Evolutionary conservation across 2,888 invertebrate species (phyloP).

Genomic region (Chymomyza amoena): DNA sequence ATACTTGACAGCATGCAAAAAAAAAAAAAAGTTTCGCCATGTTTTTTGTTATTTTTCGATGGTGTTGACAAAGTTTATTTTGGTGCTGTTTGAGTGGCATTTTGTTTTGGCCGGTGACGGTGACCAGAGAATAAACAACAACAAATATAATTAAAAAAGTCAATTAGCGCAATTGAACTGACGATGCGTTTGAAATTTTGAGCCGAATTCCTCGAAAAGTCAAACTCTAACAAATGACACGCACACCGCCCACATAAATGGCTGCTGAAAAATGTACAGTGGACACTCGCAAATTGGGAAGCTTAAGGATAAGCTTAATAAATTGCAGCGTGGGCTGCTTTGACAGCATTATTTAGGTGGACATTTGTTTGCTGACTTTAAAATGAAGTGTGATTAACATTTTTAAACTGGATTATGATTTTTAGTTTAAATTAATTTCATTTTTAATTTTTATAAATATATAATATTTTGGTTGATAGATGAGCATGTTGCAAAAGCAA

Average conservation of each 20-base stretch:
- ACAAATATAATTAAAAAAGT: constrained; percentile 42
- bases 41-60: constrained; percentile 26
- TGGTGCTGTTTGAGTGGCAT: neutral
- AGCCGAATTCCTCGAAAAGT: constrained; percentile 39
- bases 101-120: constrained; percentile 9
- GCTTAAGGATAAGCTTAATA: neutral
- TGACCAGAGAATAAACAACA: neutral
- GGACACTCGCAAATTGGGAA: neutral
- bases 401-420: too few relatives aligned
- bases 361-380: too few relatives aligned
- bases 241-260: neutral
- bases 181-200: constrained; percentile 29
- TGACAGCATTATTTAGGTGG: neutral
- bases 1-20: constrained; percentile 3
- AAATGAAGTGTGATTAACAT: too few relatives aligned
- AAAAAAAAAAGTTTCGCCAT: constrained; percentile 2
- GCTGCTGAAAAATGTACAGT: neutral
- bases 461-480: too few relatives aligned
- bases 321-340: neutral
- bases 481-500: too few relatives aligned
- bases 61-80: neutral
- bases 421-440: too few relatives aligned
- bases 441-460: too few relatives aligned
- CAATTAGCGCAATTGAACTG: constrained; percentile 68
- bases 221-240: neutral